Evolutionary conservation across 2,888 invertebrate genomes (phyloP).

Genomic region (Nomada hirtipes): DNA sequence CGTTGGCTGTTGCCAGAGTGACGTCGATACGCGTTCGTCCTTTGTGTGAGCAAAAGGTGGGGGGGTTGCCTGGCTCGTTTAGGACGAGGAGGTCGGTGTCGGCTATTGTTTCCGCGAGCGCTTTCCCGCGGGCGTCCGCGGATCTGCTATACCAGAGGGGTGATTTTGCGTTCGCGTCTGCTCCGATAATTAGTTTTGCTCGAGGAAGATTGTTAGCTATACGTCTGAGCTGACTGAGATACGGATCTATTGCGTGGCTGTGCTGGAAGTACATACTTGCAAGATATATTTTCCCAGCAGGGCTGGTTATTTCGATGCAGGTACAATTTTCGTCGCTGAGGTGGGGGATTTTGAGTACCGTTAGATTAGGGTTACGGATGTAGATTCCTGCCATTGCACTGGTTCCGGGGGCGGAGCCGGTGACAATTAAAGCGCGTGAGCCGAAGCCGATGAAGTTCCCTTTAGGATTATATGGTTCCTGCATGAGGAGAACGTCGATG

Average conservation of each 20-base stretch:
- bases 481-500: not conserved
- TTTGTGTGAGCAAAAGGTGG: not conserved
- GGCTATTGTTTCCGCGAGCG: not conserved
- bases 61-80: not conserved
- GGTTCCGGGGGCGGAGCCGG: not conserved
- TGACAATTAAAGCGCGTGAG: not conserved
- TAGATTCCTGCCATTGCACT: not conserved
- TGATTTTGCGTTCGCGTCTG: constrained; percentile 7
- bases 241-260: not conserved
- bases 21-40: not conserved
- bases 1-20: not conserved
- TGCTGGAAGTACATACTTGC: not conserved
- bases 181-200: not conserved
- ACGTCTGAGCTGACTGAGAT: not conserved
- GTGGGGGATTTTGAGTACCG: no score
- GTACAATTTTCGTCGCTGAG: no score
- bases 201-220: not conserved
- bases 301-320: no score
- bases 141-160: not conserved
- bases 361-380: not conserved
- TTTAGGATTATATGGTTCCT: not conserved
- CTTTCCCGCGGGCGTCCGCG: not conserved
- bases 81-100: not conserved
- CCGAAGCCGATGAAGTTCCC: not conserved
- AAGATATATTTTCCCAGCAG: no score